Conservation (phyloP, 2,797 vertebrate genomes). For the Sebastolobus alascanus region DNA sequence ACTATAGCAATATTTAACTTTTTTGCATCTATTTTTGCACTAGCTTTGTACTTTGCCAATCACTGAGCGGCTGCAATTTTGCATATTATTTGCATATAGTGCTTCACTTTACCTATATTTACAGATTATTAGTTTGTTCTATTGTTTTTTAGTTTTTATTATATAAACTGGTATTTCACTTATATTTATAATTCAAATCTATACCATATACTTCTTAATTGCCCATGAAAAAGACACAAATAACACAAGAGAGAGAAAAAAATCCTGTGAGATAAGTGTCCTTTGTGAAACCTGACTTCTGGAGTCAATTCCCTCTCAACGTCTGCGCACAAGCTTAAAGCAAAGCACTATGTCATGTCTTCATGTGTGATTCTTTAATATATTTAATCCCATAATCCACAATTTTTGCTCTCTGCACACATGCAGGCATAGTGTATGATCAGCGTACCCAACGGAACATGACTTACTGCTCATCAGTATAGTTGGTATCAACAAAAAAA, state of each 20-base stretch:
- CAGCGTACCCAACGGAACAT: slow-evolving; percentile 13
- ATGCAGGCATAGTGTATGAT: slow-evolving; percentile 14
- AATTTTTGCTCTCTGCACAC: slow-evolving; percentile 26
- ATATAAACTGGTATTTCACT: neutral
- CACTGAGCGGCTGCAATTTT: neutral
- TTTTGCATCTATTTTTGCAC: neutral
- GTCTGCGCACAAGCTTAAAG: slow-evolving; percentile 24
- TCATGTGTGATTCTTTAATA: slow-evolving; percentile 47
- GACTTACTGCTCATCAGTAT: slow-evolving; percentile 22
- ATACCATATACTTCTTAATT: neutral
- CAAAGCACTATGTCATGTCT: slow-evolving; percentile 43
- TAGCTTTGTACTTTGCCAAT: neutral
- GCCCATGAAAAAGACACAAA: neutral
- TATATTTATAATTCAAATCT: neutral
- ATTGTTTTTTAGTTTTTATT: neutral
- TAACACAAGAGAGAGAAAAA: neutral
- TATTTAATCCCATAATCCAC: slow-evolving; percentile 67
- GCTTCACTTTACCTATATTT: neutral
- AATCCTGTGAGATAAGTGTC: slow-evolving; percentile 35
- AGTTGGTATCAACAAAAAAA: slow-evolving; percentile 29
- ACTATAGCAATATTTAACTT: neutral
- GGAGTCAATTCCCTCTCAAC: slow-evolving; percentile 43
- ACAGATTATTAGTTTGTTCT: neutral
- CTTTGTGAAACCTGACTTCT: slow-evolving; percentile 45
- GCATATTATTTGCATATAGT: neutral